Evolutionary conservation across 2,113 vertebrate species (phyloP).

Genomic region (Protomyctophum bolini): DNA sequence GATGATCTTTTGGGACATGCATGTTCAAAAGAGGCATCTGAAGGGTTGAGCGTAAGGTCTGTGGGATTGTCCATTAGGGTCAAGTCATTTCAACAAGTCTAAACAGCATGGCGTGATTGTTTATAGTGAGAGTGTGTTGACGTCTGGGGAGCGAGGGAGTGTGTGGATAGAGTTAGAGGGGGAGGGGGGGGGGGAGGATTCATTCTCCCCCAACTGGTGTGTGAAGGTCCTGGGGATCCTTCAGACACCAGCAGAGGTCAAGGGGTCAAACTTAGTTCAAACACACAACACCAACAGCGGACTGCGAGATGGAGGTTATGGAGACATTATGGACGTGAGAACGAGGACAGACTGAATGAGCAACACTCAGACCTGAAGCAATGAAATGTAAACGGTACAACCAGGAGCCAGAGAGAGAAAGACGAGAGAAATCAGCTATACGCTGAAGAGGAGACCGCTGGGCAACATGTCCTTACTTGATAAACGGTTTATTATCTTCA

Average conservation of each 20-base stretch:
- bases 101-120: neutral
- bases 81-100: conserved; percentile 21
- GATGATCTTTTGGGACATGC: conserved; percentile 25
- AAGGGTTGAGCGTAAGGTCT: neutral
- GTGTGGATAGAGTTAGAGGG: conserved; percentile 61
- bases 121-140: conserved; percentile 31
- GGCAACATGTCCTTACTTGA: conserved; percentile 98
- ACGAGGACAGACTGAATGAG: conserved; percentile 25
- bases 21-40: conserved; percentile 19
- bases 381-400: neutral
- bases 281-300: conserved; percentile 42
- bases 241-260: conserved; percentile 59
- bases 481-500: conserved; percentile 99
- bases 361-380: neutral
- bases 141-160: conserved; percentile 50
- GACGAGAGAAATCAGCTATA: conserved; percentile 60
- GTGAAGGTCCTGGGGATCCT: conserved; percentile 72
- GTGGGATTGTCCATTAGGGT: neutral
- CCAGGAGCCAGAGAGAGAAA: neutral
- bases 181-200: conserved; percentile 28
- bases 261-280: conserved; percentile 41
- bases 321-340: conserved; percentile 51
- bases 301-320: conserved; percentile 56
- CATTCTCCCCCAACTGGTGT: conserved; percentile 34
- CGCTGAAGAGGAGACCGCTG: conserved; percentile 84